Conservation (phyloP, 2,797 vertebrate species). For the Danio albolineatus region DNA sequence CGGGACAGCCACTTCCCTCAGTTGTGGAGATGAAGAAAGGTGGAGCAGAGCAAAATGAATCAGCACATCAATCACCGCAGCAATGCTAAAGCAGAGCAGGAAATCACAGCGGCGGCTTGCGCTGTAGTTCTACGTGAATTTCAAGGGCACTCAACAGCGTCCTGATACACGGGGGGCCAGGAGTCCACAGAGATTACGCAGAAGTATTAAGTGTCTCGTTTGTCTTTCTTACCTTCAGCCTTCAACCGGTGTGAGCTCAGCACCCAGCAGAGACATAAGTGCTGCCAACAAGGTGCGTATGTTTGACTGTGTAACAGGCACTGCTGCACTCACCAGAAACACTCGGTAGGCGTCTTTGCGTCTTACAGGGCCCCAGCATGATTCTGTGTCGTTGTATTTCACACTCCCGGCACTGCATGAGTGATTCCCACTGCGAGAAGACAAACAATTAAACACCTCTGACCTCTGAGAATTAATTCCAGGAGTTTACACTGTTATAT, state of each 20-base stretch:
- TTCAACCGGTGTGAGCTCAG: background rate
- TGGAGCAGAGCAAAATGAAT: slow-evolving; percentile 61
- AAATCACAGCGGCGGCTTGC: slow-evolving; percentile 58
- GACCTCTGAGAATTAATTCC: background rate
- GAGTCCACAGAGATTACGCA: slow-evolving; percentile 27
- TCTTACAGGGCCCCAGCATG: slow-evolving; percentile 90
- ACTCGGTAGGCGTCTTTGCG: slow-evolving; percentile 91
- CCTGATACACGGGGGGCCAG: slow-evolving; percentile 20
- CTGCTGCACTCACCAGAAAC: slow-evolving; percentile 87
- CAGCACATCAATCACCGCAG: slow-evolving; percentile 74
- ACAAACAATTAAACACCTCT: slow-evolving; percentile 16
- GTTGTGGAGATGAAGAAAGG: slow-evolving; percentile 17
- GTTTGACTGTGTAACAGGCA: slow-evolving; percentile 12
- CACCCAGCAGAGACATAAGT: background rate
- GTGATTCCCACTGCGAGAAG: slow-evolving; percentile 82
- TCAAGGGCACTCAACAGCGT: slow-evolving; percentile 69
- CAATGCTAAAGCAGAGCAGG: slow-evolving; percentile 63
- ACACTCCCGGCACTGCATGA: slow-evolving; percentile 86
- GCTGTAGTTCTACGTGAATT: slow-evolving; percentile 59
- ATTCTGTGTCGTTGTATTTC: slow-evolving; percentile 91
- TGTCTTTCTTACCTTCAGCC: slow-evolving; percentile 31
- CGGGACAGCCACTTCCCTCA: slow-evolving; percentile 23
- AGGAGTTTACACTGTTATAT: background rate
- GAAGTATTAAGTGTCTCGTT: slow-evolving; percentile 16
- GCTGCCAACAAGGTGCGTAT: slow-evolving; percentile 7